Conservation (phyloP, 2,888 invertebrate genomes). For the Entomobrya multifasciata region DNA sequence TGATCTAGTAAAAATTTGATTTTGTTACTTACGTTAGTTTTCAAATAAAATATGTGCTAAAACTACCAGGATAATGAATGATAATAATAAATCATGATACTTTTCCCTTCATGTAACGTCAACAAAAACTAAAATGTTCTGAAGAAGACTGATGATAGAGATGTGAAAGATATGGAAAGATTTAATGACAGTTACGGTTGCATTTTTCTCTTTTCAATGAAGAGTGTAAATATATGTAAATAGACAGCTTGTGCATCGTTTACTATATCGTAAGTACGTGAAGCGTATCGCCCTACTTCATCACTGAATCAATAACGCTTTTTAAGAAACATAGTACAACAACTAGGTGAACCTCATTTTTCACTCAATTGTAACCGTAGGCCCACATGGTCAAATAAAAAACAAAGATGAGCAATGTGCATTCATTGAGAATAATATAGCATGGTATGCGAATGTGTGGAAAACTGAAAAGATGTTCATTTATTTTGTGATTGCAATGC, state of each 20-base stretch:
- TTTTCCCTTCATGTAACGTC: too few species aligned
- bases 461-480: not conserved
- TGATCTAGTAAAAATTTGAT: too few species aligned
- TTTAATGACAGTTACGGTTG: not conserved
- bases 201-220: slow-evolving; percentile 47
- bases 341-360: slow-evolving; percentile 72
- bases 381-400: slow-evolving; percentile 69
- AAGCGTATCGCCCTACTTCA: slow-evolving; percentile 72
- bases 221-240: slow-evolving; percentile 50
- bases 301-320: slow-evolving; percentile 68
- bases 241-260: slow-evolving; percentile 52
- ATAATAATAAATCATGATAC: too few species aligned
- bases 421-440: not conserved
- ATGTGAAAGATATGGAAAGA: not conserved
- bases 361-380: slow-evolving; percentile 70
- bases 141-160: not conserved
- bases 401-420: slow-evolving; percentile 30
- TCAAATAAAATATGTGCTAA: too few species aligned
- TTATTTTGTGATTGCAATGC: not conserved
- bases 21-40: too few species aligned
- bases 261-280: slow-evolving; percentile 65
- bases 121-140: not conserved
- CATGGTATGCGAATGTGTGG: not conserved
- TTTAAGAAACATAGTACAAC: slow-evolving; percentile 36
- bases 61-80: too few species aligned